Evolutionary conservation across 2,113 vertebrate species (phyloP).

Genomic region (Oryzias melastigma): DNA sequence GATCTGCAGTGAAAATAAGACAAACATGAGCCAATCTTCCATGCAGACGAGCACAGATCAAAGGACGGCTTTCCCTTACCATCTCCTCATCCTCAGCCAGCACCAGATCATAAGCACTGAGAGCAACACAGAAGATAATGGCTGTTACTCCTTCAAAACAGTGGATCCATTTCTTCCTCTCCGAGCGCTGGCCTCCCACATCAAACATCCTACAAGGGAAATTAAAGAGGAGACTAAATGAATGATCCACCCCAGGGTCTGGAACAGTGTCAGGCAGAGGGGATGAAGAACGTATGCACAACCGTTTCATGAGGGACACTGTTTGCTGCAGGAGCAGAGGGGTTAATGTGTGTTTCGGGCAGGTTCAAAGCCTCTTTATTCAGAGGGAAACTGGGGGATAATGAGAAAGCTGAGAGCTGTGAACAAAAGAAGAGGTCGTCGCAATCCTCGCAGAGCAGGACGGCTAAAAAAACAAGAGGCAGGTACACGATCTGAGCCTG

Average conservation of each 20-base stretch:
- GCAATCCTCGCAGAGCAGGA: background rate
- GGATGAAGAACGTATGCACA: conserved; percentile 16
- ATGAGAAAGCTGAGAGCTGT: conserved; percentile 11
- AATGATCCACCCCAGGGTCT: background rate
- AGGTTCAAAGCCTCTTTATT: conserved; percentile 2
- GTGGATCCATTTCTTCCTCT: conserved; percentile 96
- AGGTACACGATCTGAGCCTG: background rate
- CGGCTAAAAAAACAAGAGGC: background rate
- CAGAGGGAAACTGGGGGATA: conserved; percentile 8
- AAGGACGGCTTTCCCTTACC: conserved; percentile 76
- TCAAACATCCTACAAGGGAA: conserved; percentile 88
- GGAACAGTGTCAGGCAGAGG: background rate
- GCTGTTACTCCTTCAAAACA: conserved; percentile 98
- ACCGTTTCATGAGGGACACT: conserved; percentile 56
- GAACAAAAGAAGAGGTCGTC: background rate
- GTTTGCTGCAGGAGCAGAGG: conserved; percentile 12
- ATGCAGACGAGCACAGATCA: conserved; percentile 1
- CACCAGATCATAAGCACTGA: conserved; percentile 97
- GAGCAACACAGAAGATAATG: conserved; percentile 97
- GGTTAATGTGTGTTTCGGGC: background rate
- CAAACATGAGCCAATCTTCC: conserved; percentile 4
- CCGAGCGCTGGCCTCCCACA: conserved; percentile 90
- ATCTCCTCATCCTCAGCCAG: conserved; percentile 98
- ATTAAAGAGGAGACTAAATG: conserved; percentile 29
- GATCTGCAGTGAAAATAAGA: conserved; percentile 6